Percentiles rank a stretch among this genome's conserved stretches.
phyloP scores from a whole-genome alignment of 2,797 vertebrate species.

The Manis crassicaudata region DNA sequence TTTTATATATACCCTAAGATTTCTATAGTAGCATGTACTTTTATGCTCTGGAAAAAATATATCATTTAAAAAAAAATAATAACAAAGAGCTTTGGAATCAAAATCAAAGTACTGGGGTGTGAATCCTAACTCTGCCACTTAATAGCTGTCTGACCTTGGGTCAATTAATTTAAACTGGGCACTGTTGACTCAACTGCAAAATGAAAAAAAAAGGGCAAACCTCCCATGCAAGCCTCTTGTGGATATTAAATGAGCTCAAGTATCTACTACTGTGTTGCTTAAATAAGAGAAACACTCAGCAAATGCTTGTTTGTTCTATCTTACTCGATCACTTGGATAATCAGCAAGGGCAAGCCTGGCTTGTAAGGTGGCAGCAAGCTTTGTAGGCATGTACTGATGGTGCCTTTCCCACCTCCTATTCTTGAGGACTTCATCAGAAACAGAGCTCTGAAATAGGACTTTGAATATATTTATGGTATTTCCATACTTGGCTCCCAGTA shows the following conservation, averaged over 20 bases:
- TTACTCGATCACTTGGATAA: background rate
- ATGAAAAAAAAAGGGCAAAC: background rate
- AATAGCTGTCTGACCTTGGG: background rate
- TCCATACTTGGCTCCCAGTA: background rate
- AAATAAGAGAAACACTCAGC: background rate
- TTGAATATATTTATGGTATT: background rate
- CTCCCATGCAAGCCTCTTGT: background rate
- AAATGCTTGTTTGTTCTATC: background rate
- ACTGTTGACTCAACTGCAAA: slow-evolving; percentile 12
- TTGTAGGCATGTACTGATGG: background rate
- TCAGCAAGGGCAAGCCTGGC: background rate
- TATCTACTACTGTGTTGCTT: background rate
- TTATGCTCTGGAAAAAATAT: slow-evolving; percentile 18
- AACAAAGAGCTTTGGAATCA: background rate
- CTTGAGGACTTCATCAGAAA: background rate
- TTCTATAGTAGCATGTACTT: background rate
- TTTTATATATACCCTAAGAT: slow-evolving; percentile 14
- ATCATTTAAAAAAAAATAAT: slow-evolving; percentile 41
- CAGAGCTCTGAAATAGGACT: background rate
- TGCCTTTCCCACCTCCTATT: background rate
- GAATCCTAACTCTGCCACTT: slow-evolving; percentile 13
- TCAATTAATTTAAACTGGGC: slow-evolving; percentile 25
- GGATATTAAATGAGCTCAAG: background rate
- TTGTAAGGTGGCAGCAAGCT: background rate
- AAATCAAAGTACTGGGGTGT: slow-evolving; percentile 3